Base-by-base conservation (phyloP, 2,888 invertebrate species). In the Nudaria mundana region DNA sequence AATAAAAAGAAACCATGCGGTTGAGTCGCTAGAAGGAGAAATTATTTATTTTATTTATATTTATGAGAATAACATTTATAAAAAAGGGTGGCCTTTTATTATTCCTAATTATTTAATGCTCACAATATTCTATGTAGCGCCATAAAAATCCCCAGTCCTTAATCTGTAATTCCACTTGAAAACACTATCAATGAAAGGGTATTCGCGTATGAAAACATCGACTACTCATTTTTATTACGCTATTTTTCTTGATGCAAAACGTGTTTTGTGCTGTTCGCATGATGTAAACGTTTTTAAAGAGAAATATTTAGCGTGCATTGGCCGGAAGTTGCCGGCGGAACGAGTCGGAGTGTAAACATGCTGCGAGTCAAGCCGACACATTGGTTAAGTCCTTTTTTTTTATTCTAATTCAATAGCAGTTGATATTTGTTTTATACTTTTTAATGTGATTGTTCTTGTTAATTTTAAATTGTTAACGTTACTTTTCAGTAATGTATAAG, bases 301-400 rank as follows among this genome's bases (percentile, higher is more conserved):
- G 66, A 78, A 76, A 75, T 69, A 76, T 76, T 71, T 58, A 66
- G 63, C 68, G 63, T 61, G 69, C 71, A 70, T 56, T 58, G 66
- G 56, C 52, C 71, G 80, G 76, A 81, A 76, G 72, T 66, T 63
- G 59, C 66, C 63, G 61, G 54, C 54, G 58, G 65, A 63, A 60
- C 67, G 69, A 63, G 56, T n/a, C 62, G 44, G 53, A 56, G 63
- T 69, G 74, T 73, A 79, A 80, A 81, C 80, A 81, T 63, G 59
- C 60, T 53, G 49, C 52, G 55, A 60, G 62, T 53, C 56, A 42
- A 59, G 57, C 61, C 60, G 54, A 76, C 76, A 78, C 72, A 72
- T 76, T 74, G n/a, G n/a, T 67, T 50, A 61, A 60, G 64, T 55
- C 26, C 25, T 68, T 30, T 68, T 67, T 66, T 67, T 68, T 61